Conservation (phyloP, 2,888 invertebrate genomes). For the Oscheius sp. region DNA sequence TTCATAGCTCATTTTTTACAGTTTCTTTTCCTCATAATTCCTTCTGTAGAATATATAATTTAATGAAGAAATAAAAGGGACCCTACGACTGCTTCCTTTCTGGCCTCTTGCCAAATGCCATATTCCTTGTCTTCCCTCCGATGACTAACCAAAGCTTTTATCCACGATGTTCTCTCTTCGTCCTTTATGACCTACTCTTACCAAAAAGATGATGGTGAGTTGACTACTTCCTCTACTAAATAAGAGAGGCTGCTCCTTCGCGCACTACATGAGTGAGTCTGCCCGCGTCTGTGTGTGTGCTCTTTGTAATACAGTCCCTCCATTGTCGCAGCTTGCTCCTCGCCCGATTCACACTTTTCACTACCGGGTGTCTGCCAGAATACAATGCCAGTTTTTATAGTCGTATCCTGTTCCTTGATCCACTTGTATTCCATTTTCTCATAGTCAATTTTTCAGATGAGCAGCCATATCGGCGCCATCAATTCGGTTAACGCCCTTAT, state of each 20-base stretch:
- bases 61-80: no score
- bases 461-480: conserved; percentile 69
- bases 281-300: conserved; percentile 23
- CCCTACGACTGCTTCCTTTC: neutral
- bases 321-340: conserved; percentile 33
- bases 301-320: conserved; percentile 35
- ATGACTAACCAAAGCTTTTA: neutral
- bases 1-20: no score
- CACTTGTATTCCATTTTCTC: neutral
- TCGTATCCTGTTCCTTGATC: conserved; percentile 7
- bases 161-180: neutral
- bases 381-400: neutral
- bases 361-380: neutral
- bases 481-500: conserved; percentile 67
- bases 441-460: conserved; percentile 45
- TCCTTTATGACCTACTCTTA: neutral
- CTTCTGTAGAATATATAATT: no score
- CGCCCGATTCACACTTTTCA: conserved; percentile 30
- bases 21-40: no score
- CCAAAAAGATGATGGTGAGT: neutral
- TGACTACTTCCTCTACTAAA: no score
- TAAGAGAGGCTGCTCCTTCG: neutral
- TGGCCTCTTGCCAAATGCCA: neutral
- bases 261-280: neutral
- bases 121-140: neutral